Evolutionary conservation across 30 jellyfish, hydroid and myxozoan species (phyloP), one percentile per base, ranked within the genome.

Genomic region (Aurelia aurita complex sp. Pacific): DNA sequence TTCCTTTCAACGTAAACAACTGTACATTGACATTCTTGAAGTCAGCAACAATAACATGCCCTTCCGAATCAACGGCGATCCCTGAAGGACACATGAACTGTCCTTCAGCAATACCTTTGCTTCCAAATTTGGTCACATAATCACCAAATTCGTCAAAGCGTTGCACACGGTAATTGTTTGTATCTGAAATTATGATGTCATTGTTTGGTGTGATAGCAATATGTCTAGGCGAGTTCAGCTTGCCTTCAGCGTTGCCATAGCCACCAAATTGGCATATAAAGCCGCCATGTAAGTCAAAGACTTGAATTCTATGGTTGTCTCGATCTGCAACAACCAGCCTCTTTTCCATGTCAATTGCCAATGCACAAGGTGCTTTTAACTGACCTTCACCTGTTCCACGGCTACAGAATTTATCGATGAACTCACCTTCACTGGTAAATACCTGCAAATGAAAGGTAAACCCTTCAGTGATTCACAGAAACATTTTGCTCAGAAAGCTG

Each of bases 1-100:
- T 69, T 43, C 98, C 98, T 23, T 87, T 79, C 83, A 80, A 40
- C 16, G 84, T 59, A 65, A 93, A 93, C 61, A 93, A 43, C 83
- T 93, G 98, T 33, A 88, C 97, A 66, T 93, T 85, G 73, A 89
- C 87, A 59, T 93, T 93, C 90, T 89, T 93, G 89, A 87, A 93
- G 79, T 93, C 98, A 50, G 98, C 97, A 66, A 93, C 91, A 72
- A 80, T 97, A 67, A 93, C 79, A 50, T 88, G 96, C 65, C 92
- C 91, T 68, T 93, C 98, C 14, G 94, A 76, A 74, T 93, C 98
- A 5, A 85, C 89, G 5, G 97, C 96, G 68, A 93, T 69, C 79
- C 98, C 98, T 19, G 98, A 88, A 36, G 98, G 98, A 64, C 98
- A 93, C 89, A 87, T 65, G 82, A 93, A 93, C 84, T 93, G 98